phyloP scores from a whole-genome alignment of 64 coral and sea anemone species.

The Acropora yongei region DNA sequence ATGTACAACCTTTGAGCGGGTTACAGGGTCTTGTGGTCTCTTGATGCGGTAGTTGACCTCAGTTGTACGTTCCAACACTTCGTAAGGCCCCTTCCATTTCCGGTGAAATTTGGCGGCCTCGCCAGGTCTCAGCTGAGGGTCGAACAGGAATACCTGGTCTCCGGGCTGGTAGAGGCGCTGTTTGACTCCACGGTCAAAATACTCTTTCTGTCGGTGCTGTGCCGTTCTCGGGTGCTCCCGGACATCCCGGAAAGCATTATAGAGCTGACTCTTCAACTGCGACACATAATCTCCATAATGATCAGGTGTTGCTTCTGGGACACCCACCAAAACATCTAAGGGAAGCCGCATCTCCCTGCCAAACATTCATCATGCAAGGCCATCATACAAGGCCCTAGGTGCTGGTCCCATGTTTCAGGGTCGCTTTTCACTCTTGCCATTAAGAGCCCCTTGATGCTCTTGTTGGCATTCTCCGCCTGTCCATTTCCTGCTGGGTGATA shows the following conservation, averaged over 20 bases:
- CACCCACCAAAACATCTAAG: slow-evolving; percentile 47
- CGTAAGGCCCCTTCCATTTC: slow-evolving; percentile 54
- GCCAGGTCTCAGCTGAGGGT: slow-evolving; percentile 34
- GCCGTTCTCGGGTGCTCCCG: slow-evolving; percentile 48
- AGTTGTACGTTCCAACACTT: slow-evolving; percentile 50
- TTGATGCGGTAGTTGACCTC: slow-evolving; percentile 26
- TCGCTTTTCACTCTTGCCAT: slow-evolving; percentile 21
- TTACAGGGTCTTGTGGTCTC: slow-evolving; percentile 26
- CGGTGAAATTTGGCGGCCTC: slow-evolving; percentile 65
- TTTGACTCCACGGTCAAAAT: slow-evolving; percentile 47
- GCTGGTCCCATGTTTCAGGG: neutral
- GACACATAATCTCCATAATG: slow-evolving; percentile 53
- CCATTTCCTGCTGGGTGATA: slow-evolving; percentile 63
- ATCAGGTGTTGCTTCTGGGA: slow-evolving; percentile 24
- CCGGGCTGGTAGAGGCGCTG: slow-evolving; percentile 25
- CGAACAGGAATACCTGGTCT: slow-evolving; percentile 47
- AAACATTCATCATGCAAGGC: slow-evolving; percentile 71
- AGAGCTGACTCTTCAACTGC: slow-evolving; percentile 41
- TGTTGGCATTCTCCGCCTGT: slow-evolving; percentile 44
- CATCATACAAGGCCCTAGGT: slow-evolving; percentile 38
- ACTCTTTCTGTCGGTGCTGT: slow-evolving; percentile 51
- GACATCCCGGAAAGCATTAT: slow-evolving; percentile 51
- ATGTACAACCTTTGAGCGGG: slow-evolving; percentile 44
- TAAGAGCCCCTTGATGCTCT: slow-evolving; percentile 39
- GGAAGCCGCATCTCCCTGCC: slow-evolving; percentile 42